Percentiles rank a stretch among this genome's conserved stretches.
Evolutionary conservation across 2,797 vertebrate genomes (phyloP).

Genomic region (Odontamblyopus lacepedii): DNA sequence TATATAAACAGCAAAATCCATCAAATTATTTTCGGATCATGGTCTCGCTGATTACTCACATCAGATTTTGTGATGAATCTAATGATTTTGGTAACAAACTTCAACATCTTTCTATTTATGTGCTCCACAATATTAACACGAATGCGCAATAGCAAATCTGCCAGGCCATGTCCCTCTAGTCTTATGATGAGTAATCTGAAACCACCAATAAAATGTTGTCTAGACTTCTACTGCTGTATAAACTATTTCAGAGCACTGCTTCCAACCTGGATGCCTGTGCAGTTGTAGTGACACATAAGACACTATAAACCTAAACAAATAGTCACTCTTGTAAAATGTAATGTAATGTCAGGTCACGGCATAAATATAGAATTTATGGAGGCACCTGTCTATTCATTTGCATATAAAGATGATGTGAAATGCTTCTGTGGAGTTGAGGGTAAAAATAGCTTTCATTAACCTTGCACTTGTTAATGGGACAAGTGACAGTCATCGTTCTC

Average conservation of each 20-base stretch:
- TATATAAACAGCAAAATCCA: too few relatives aligned
- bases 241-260: not conserved
- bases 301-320: not conserved
- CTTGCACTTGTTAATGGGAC: slow-evolving; percentile 10
- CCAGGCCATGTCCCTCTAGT: not conserved
- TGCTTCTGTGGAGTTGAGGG: slow-evolving; percentile 9
- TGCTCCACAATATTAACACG: not conserved
- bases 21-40: too few relatives aligned
- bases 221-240: slow-evolving; percentile 1
- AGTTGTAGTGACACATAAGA: not conserved
- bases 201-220: not conserved
- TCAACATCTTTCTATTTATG: not conserved
- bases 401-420: slow-evolving; percentile 20
- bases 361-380: slow-evolving; percentile 17
- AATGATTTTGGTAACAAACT: not conserved
- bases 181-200: not conserved
- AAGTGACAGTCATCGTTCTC: slow-evolving; percentile 27
- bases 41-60: too few relatives aligned
- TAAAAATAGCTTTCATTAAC: slow-evolving; percentile 27
- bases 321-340: not conserved
- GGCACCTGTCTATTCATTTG: slow-evolving; percentile 15
- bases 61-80: too few relatives aligned
- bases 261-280: not conserved
- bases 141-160: not conserved
- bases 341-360: not conserved